Evolutionary conservation across 2,113 vertebrate genomes (phyloP), one percentile per base, ranked within the genome.

Genomic region (Colaptes auratus): DNA sequence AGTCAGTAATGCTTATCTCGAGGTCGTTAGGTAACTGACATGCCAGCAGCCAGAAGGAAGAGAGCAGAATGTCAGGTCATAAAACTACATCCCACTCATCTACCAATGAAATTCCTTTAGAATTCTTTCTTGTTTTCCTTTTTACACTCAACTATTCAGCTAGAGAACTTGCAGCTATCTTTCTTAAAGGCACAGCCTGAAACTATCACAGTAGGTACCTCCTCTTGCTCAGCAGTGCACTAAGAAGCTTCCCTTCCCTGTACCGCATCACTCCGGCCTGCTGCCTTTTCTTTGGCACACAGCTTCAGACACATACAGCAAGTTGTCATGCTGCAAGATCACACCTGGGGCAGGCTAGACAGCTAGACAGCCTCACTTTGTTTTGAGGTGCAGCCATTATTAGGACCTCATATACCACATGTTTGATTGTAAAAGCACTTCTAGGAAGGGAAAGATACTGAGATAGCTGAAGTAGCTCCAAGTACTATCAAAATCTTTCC

Each of bases 331-430:
- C n/a, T 73, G 46, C 19, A 75, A 44, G 17, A 30, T 73, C 18
- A 58, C 56, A 30, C n/a, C 66, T 80, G 63, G 50, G 59, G 15
- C 42, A 42, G 42, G 42, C 42, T 15, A 42, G 14, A 42, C 42
- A 42, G 15, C 8, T 50, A 23, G 39, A 39, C 20, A 76, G 20
- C 55, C 60, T 66, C 30, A 3, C 7, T 1, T 27, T 50, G 30
- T 31, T 80, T 27, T 15, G 9, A 65, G 55, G 36, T 35, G 83
- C 42, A 59, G 42, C 27, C 69, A 31, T 2, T 18, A 70, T 63
- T 30, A 74, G 53, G 66, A 61, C 11, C 56, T 60, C 0, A 0
- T 31, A 59, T 63, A 42, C 30, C 24, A n/a, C 1, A 53, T 1
- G 4, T 31, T 66, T 66, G 33, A 66, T 35, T 55, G 4, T 39